Base-by-base conservation (phyloP, 1,140 invertebrate species). In the Elymnias hypermnestra region DNA sequence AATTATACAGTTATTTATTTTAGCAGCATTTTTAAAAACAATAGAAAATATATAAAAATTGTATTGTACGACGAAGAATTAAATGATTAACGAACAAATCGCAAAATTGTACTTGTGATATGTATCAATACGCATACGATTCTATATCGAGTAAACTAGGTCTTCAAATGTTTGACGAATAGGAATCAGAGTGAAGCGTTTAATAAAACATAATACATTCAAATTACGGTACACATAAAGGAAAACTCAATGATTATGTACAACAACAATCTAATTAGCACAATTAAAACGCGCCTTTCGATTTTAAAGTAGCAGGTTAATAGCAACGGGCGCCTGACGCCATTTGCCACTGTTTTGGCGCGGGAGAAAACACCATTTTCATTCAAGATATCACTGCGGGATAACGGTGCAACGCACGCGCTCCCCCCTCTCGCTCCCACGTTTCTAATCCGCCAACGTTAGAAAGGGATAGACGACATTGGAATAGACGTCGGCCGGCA, bases 331-430 rank as follows among this genome's bases (percentile, higher is more conserved):
- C 29, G 29, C 29, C 29, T 13, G 29, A 15, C 29, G 29, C 26
- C 29, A 15, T 10, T 8, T 63, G 68, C 63, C 68, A 74, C 79
- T 82, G 81, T 84, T 82, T 76, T 82, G 75, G 72, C 67, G 74
- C 73, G 81, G 64, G 81, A 82, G 81, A 84, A 84, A 84, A 76
- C 74, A 63, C 72, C 66, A 77, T 78, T 71, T 81, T 74, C 81
- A 84, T 84, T 84, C 72, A 84, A 82, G 77, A 72, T 83, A 81
- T 83, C 71, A 72, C 57, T 60, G 72, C 58, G 64, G 70, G 65
- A 76, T 82, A 84, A 84, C 77, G 77, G 81, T 79, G 52, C 56
- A 51, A 44, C 62, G 70, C 73, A 72, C 66, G 74, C 73, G 72
- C 57, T 10, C 8, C 5, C 53, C 36, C 18, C 10, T 73, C 73